Evolutionary conservation across 1,140 invertebrate species (phyloP), one percentile per base, ranked within the genome.

Genomic region (Penaeus chinensis): DNA sequence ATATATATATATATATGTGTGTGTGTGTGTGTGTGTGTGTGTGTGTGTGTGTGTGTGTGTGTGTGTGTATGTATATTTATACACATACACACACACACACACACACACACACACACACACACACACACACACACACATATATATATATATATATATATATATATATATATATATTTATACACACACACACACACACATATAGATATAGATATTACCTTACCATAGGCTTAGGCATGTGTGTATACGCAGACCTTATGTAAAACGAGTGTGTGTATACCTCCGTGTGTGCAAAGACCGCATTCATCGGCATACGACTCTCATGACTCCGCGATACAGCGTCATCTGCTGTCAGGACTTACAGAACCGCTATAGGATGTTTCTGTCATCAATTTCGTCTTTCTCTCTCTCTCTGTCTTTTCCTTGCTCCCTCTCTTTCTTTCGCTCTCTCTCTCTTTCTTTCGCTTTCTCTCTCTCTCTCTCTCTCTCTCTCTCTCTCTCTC

Each of bases 11-110:
- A 54, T 54, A 54, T 54, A 54, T 54, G 10, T 54, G 0, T 54
- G 8, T 54, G 13, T 54, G 47, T 54, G 13, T 54, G 13, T 54
- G 13, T 54, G 13, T 54, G 13, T 54, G 13, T 54, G 0, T 54
- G 13, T 54, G 13, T 54, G 13, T 54, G 13, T 54, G 47, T 11
- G 47, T 11, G 47, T 11, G 79, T 63, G 79, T 63, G 81, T 82
- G 81, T 69, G 27, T 47, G 81, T 82, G 27, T 47, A 66, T 83
- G 82, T 74, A 60, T 81, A 60, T 62, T 60, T 62, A 60, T 81
- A 60, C 63, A 60, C 63, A 60, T 62, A 60, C 63, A 5, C n/a
- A n/a, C 32, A 32, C 32, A 32, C 32, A 32, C 32, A 32, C 32
- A 32, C 32, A 32, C 32, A 32, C 32, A 32, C 32, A 32, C 32